Evolutionary conservation across 2,888 invertebrate genomes (phyloP), one percentile per base, ranked within the genome.

Genomic region (Drosophila trichaetosa): DNA sequence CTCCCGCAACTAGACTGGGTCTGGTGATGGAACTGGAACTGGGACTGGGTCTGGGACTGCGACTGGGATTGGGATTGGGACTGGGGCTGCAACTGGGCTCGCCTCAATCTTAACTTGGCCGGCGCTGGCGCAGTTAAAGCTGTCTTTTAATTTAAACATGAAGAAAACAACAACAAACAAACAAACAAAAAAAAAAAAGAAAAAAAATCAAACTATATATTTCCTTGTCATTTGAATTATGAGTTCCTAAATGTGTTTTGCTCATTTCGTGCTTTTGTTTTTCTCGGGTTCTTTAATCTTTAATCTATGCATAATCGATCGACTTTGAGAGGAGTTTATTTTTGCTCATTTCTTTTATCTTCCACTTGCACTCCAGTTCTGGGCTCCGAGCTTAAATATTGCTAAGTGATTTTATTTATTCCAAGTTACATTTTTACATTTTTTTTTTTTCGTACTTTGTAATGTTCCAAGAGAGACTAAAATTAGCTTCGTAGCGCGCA

Each of bases 391-490:
- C 83, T 87, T 87, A 65, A 78, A 71, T 70, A 59, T 74, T 67
- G 65, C 62, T 79, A 80, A 84, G 88, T 85, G 86, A 88, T 86
- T 80, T 80, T 79, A 85, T 87, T 84, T 84, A 84, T 84, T 83
- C 42, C 18, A 66, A 16, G 71, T 60, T 42, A 42, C 2, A 31
- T 60, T 46, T 71, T 67, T 64, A n/a, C n/a, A n/a, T 58, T 58
- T 67, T 24, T 24, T 24, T 63, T 64, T 58, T 58, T 67, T 63
- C 49, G 5, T 75, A 79, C 56, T 69, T 70, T 80, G 38, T 73
- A 83, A 72, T 71, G 89, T 84, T 84, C 89, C 85, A 77, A 71
- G 76, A 85, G 85, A 85, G 85, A 85, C 85, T 85, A 90, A 78
- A 85, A 82, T 80, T 88, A 85, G 90, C 73, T 57, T 76, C 71